Base-by-base conservation (phyloP, 2,888 invertebrate genomes). In the Fragum sueziense region DNA sequence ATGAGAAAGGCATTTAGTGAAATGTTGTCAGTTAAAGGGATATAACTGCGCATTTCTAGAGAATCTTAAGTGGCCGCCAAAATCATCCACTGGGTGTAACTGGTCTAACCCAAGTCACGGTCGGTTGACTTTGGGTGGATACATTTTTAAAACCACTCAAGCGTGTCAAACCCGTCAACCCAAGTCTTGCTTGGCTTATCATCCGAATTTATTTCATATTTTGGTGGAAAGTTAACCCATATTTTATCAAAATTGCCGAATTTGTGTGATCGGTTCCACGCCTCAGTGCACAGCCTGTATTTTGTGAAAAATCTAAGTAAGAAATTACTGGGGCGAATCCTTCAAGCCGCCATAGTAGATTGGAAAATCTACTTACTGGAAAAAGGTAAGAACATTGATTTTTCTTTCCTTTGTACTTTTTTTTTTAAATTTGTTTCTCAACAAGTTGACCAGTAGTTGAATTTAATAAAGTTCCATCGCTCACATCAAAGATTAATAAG, bases 81-180 rank as follows among this genome's bases (percentile, higher is more conserved):
- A 29, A 57, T 57, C 29, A 7, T 9, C 47, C 47, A 33, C 33
- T 65, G 65, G 65, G 65, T 34, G 65, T 65, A 27, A 33, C 22
- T 34, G 65, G 65, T 65, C 41, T 37, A 37, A 34, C 27, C 41
- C 20, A 14, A 25, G 65, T 25, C 25, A 33, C 41, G 65, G 41
- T 27, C 22, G 41, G 27, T 0, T 37, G 65, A 65, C 33, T 65
- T 62, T 41, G 65, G 65, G 65, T 41, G 65, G 65, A 34, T 41
- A 41, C 65, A 27, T 65, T 65, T 65, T 27, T 4, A 4, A 34
- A n/a, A 34, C 22, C 41, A 65, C 9, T 34, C 41, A 25, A 31
- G 41, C 65, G 37, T 65, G 41, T 33, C 41, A 41, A 0, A 17
- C 2, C 4, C 27, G 41, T 37, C 17, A 20, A 37, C 20, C 29